Conservation (phyloP, 1,140 invertebrate genomes). For the Sarcophaga bullata region DNA sequence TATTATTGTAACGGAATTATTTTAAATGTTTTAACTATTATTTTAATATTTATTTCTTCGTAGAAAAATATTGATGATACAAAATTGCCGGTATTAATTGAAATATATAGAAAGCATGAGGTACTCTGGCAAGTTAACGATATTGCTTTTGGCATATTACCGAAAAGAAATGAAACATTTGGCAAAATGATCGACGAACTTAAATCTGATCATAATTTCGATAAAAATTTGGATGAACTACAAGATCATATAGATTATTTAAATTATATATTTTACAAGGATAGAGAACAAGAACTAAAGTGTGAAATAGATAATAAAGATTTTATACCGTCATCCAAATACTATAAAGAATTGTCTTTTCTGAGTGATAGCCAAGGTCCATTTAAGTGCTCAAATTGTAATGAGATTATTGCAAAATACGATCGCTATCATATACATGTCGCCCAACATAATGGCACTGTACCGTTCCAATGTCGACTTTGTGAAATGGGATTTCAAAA, state of each 20-base stretch:
- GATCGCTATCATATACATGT: slow-evolving; percentile 31
- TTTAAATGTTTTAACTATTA: too few species aligned
- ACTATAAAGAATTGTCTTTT: neutral
- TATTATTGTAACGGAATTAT: too few species aligned
- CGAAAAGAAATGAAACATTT: slow-evolving; percentile 1
- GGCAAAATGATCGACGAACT: slow-evolving; percentile 2
- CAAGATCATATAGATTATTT: slow-evolving; percentile 14
- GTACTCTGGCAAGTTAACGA: slow-evolving; percentile 24
- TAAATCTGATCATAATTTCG: slow-evolving; percentile 5
- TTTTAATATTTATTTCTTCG: neutral
- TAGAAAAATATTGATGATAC: slow-evolving; percentile 15
- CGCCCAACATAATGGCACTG: slow-evolving; percentile 45
- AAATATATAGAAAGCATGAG: slow-evolving; percentile 18
- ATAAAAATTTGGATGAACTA: slow-evolving; percentile 18
- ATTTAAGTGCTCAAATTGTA: slow-evolving; percentile 29
- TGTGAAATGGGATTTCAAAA: slow-evolving; percentile 37
- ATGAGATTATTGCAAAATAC: slow-evolving; percentile 25
- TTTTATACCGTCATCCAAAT: slow-evolving; percentile 19
- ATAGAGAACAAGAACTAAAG: slow-evolving; percentile 20
- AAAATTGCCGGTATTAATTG: slow-evolving; percentile 12
- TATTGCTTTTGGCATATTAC: slow-evolving; percentile 20
- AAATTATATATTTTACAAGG: neutral
- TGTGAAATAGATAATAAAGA: slow-evolving; percentile 24
- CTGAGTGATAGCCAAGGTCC: slow-evolving; percentile 15
- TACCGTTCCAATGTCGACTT: slow-evolving; percentile 47